Conservation (phyloP, 2,113 vertebrate genomes). For the Parus major region DNA sequence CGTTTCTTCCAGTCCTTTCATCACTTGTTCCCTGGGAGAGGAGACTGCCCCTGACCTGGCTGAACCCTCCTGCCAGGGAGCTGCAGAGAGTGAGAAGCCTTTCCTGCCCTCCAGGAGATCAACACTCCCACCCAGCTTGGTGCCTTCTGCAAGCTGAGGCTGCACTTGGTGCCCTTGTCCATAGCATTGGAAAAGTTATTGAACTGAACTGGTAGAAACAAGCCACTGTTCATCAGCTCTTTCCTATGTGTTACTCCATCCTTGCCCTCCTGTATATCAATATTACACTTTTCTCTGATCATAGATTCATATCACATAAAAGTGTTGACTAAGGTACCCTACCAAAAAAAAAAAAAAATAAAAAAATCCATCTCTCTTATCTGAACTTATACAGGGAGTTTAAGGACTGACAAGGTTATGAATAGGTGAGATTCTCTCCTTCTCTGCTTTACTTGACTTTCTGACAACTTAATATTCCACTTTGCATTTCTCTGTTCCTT, state of each 20-base stretch:
- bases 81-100: background rate
- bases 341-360: background rate
- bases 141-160: background rate
- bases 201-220: background rate
- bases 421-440: background rate
- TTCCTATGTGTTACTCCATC: background rate
- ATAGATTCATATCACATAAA: background rate
- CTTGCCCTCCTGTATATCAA: background rate
- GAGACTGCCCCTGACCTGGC: rapidly evolving
- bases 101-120: background rate
- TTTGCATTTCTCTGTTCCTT: background rate
- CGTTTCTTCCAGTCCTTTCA: rapidly evolving
- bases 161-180: background rate
- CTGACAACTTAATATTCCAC: background rate
- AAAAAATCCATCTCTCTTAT: background rate
- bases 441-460: background rate
- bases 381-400: background rate
- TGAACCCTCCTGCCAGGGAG: background rate
- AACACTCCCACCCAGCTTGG: background rate
- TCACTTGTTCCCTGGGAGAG: background rate
- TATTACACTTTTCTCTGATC: background rate
- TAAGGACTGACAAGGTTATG: background rate
- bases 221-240: background rate
- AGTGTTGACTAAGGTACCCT: background rate
- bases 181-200: background rate